Percentiles rank a stretch among this genome's conserved stretches.
Evolutionary conservation across 2,797 vertebrate genomes (phyloP).

Genomic region (Hippocampus kuda): DNA sequence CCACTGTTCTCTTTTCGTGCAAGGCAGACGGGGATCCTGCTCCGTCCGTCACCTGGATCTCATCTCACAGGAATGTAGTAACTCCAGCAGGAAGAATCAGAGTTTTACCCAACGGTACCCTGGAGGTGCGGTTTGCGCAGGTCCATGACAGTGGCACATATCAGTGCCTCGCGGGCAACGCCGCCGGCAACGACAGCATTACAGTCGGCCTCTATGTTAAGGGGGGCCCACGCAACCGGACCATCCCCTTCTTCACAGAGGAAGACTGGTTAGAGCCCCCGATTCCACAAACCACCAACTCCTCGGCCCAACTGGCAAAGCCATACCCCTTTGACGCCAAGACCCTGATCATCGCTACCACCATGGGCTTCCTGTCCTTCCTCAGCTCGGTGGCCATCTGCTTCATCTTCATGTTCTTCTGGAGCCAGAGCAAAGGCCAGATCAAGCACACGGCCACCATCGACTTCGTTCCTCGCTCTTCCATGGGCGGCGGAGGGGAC

Average conservation of each 20-base stretch:
- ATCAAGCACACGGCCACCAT: conserved; percentile 79
- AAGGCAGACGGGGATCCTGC: conserved; percentile 76
- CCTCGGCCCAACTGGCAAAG: conserved; percentile 56
- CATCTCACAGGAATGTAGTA: conserved; percentile 62
- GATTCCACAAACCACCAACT: conserved; percentile 56
- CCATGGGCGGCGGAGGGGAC: conserved; percentile 65
- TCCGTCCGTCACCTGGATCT: conserved; percentile 74
- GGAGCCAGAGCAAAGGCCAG: conserved; percentile 82
- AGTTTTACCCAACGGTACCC: conserved; percentile 71
- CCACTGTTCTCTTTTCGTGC: conserved; percentile 69
- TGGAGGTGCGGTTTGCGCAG: conserved; percentile 77
- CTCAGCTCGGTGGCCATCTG: conserved; percentile 82
- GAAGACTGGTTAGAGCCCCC: conserved; percentile 61
- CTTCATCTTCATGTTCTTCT: conserved; percentile 85
- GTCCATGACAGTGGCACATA: conserved; percentile 75
- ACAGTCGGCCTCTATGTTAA: conserved; percentile 72
- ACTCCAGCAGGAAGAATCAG: conserved; percentile 65
- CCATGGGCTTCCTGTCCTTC: conserved; percentile 83
- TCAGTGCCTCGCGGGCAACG: conserved; percentile 74
- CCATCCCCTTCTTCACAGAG: conserved; percentile 52
- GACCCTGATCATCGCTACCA: conserved; percentile 77
- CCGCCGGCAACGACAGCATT: conserved; percentile 78
- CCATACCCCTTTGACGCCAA: conserved; percentile 72
- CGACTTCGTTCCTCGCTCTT: conserved; percentile 73
- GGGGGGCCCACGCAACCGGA: conserved; percentile 60